phyloP scores from a whole-genome alignment of 2,797 vertebrate species.

The Hypotaenidia okinawae region DNA sequence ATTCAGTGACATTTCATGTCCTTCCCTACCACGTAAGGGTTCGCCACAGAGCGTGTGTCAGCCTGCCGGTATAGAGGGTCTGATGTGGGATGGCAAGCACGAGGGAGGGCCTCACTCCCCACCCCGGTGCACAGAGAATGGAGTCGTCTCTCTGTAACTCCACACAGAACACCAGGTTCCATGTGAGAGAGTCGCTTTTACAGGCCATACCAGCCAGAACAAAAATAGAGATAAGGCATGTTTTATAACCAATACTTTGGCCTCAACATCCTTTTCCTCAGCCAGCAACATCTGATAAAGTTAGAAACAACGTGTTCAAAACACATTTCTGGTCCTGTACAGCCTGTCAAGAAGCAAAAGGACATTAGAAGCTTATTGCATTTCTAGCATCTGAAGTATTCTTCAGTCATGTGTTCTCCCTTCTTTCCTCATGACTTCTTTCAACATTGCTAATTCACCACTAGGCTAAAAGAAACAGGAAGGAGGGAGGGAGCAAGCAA shows the following conservation, averaged over 20 bases:
- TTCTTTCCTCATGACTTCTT: slow-evolving; percentile 29
- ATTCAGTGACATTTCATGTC: neutral
- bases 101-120: neutral
- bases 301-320: neutral
- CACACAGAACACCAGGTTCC: neutral
- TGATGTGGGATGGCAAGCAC: neutral
- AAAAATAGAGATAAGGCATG: neutral
- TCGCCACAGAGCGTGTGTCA: neutral
- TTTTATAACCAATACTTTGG: neutral
- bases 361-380: slow-evolving; percentile 13
- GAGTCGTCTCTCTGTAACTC: fast-evolving
- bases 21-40: neutral
- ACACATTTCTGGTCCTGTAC: neutral
- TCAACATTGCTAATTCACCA: neutral
- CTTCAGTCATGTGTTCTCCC: neutral
- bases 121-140: fast-evolving
- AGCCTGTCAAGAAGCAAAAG: neutral
- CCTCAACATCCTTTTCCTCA: neutral
- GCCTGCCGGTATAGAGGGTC: neutral
- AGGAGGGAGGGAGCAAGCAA: neutral
- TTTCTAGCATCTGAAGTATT: neutral
- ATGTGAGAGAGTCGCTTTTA: neutral
- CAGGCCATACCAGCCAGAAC: neutral
- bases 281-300: neutral
- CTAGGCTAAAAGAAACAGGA: neutral